Conservation (phyloP, 2,888 invertebrate species). For the Thyatira batis region DNA sequence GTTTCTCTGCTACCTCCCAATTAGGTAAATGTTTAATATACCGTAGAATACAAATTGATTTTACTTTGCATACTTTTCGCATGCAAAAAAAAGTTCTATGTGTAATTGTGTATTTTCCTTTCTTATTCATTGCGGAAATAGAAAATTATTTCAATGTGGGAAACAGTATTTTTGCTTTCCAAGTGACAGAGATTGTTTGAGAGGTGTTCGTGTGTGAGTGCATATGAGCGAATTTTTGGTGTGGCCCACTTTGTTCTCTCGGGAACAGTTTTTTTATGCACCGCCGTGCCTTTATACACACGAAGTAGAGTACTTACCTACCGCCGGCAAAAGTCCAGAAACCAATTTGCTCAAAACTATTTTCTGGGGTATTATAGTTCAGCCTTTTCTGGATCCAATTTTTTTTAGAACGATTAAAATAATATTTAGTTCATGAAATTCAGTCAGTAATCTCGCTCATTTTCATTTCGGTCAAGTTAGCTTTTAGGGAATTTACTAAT, state of each 20-base stretch:
- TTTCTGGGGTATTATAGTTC: no score
- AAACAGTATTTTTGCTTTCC: constrained; percentile 21
- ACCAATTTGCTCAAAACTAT: not conserved
- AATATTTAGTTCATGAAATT: no score
- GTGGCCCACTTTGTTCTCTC: not conserved
- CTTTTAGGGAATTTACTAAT: no score
- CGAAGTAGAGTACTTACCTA: not conserved
- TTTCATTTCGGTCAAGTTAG: no score
- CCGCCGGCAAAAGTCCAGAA: not conserved
- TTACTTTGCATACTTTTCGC: not conserved
- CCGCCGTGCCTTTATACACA: not conserved
- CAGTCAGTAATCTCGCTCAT: no score
- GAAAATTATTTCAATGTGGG: constrained; percentile 33
- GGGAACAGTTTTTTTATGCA: not conserved
- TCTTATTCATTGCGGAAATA: constrained; percentile 27
- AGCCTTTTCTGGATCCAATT: no score
- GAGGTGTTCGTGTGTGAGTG: constrained; percentile 28
- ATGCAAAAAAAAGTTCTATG: not conserved
- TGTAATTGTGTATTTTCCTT: no score
- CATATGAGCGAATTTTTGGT: not conserved
- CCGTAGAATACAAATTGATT: not conserved
- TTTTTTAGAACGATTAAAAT: no score
- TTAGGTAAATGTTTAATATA: no score
- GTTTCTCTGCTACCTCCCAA: no score
- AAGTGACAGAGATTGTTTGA: constrained; percentile 28